Percentiles rank a stretch among this genome's conserved stretches.
These are phyloP conservation scores for Montipora efflorescens DNA, from an alignment of 64 coral and sea anemone species.

Conservation along the genomic window DNA sequence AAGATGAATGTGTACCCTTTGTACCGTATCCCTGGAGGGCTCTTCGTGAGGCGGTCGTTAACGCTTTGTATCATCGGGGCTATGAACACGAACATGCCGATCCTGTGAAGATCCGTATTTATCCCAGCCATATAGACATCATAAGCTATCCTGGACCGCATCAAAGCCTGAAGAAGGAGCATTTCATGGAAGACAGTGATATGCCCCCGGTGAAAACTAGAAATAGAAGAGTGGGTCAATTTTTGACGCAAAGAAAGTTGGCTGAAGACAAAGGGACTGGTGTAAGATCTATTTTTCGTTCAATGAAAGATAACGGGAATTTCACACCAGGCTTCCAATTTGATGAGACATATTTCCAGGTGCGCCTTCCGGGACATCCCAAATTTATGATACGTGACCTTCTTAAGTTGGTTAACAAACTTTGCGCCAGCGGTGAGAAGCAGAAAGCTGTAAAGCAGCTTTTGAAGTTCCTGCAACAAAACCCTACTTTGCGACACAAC, in stretches of 20 bases:
- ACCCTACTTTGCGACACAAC: neutral
- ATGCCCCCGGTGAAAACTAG: constrained; percentile 74
- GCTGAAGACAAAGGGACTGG: constrained; percentile 83
- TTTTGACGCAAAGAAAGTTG: constrained; percentile 62
- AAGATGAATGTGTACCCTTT: constrained; percentile 64
- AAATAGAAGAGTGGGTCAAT: constrained; percentile 77
- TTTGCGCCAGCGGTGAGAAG: constrained; percentile 69
- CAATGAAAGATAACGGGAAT: constrained; percentile 79
- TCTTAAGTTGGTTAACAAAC: constrained; percentile 54
- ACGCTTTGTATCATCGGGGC: constrained; percentile 80
- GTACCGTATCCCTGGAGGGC: constrained; percentile 71
- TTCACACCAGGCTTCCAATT: constrained; percentile 66
- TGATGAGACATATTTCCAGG: constrained; percentile 66
- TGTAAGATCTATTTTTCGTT: constrained; percentile 78
- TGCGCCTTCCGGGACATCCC: constrained; percentile 81
- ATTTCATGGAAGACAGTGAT: constrained; percentile 56
- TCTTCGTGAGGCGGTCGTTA: constrained; percentile 78
- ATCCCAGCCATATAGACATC: constrained; percentile 77
- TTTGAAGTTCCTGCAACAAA: constrained; percentile 7
- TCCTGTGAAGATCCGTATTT: constrained; percentile 73
- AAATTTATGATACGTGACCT: constrained; percentile 62
- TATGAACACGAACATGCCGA: constrained; percentile 67
- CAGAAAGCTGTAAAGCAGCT: constrained; percentile 51
- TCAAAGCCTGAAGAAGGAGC: constrained; percentile 53
- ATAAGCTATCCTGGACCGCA: constrained; percentile 86